Base-by-base conservation (phyloP, 2,888 invertebrate species). In the Caenorhabditis macrosperma region DNA sequence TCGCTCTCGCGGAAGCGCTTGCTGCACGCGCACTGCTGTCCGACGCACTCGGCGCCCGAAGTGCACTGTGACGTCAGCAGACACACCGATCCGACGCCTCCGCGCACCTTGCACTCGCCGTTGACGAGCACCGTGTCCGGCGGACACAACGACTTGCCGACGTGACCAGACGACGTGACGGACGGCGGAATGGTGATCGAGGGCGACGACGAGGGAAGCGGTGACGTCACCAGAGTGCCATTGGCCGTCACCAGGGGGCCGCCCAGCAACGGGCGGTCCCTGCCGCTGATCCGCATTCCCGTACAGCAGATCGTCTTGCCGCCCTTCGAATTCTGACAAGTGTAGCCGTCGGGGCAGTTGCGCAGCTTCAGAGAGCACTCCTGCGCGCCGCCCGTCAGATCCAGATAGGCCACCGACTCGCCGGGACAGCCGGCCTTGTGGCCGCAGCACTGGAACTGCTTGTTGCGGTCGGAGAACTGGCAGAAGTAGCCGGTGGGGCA, bases 401-500 rank as follows among this genome's bases (percentile, higher is more conserved):
- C 88, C 28, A 88, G 50, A 59, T 84, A 89, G 15, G 89, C 86
- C 3, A 88, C 88, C 1, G 82, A 78, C 6, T 86, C 80, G 1
- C 75, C 78, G 5, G 88, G 88, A 78, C 88, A 88, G 33, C 86
- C 85, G 9, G 87, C 83, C 54, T 82, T 85, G 26, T 85, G 83
- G 3, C 86, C 87, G 38, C 87, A 87, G 38, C 87, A 87, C 52
- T 87, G 88, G 69, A 88, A 88, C 59, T 88, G 88, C 50, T 84
- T 87, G 77, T 88, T 87, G n/a, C 78, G 78, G 59, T 86, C 86
- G n/a, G 87, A 87, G 71, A 88, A 88, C 59, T 88, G 88, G 66
- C 88, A 88, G 74, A 88, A 89, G 71, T 88, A 88, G 10, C 88
- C 88, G 10, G 69, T 63, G 3, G 88, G 88, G 46, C 88, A 88